Conservation (phyloP, 2,113 vertebrate genomes). For the Macrotus californicus region DNA sequence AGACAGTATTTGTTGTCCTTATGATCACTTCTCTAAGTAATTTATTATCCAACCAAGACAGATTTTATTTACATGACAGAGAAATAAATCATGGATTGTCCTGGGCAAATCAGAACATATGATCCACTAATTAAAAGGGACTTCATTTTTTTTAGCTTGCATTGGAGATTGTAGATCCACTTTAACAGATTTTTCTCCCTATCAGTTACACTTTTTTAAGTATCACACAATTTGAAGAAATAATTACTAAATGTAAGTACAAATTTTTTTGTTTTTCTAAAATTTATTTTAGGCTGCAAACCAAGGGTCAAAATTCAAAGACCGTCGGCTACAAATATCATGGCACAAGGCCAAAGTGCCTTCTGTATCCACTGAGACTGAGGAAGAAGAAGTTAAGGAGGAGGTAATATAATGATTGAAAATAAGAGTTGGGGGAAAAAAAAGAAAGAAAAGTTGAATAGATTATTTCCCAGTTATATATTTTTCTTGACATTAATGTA, state of each 20-base stretch:
- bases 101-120: not conserved
- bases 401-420: constrained; percentile 78
- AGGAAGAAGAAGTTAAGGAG: constrained; percentile 95
- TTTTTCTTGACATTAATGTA: constrained; percentile 32
- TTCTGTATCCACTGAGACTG: constrained; percentile 90
- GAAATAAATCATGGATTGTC: not conserved
- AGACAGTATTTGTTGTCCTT: not conserved
- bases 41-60: not conserved
- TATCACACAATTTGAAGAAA: constrained; percentile 4
- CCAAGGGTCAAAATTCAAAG: constrained; percentile 97
- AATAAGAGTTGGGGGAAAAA: not conserved
- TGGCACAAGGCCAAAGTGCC: constrained; percentile 98
- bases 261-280: constrained; percentile 36
- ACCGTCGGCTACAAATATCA: constrained; percentile 92
- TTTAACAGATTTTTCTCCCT: not conserved
- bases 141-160: not conserved
- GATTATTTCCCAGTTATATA: not conserved
- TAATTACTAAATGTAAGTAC: not conserved
- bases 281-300: constrained; percentile 88
- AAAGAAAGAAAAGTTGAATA: not conserved
- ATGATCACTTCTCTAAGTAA: not conserved
- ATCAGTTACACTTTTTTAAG: not conserved
- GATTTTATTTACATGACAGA: not conserved
- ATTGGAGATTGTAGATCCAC: not conserved
- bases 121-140: not conserved